Percentiles rank a stretch among this genome's conserved stretches.
These are phyloP conservation scores for Megalopta genalis DNA, from an alignment of 1,140 invertebrate species.

Conservation along the genomic window DNA sequence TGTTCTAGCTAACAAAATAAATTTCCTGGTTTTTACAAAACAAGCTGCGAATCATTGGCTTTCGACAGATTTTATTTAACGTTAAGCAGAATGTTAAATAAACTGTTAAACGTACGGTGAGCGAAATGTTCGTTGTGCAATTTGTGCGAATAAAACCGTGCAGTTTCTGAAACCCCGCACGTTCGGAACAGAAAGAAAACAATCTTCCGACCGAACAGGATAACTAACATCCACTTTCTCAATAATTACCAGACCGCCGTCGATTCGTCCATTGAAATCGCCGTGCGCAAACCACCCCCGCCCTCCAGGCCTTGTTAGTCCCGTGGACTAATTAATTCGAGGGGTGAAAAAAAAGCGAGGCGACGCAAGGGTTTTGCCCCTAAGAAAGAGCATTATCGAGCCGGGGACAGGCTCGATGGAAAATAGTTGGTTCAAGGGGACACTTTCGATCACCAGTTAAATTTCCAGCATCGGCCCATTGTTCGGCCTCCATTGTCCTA, in stretches of 20 bases:
- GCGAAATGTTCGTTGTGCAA: no score
- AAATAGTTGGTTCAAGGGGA: slow-evolving; percentile 59
- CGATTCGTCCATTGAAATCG: slow-evolving; percentile 7
- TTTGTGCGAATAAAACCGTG: no score
- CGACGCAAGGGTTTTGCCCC: slow-evolving; percentile 25
- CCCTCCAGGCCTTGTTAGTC: slow-evolving; percentile 35
- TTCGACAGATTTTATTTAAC: no score
- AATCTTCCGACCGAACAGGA: background rate
- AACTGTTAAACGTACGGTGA: no score
- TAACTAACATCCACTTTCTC: background rate
- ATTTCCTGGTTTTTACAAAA: no score
- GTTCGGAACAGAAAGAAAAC: background rate
- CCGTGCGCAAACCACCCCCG: background rate
- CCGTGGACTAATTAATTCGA: slow-evolving; percentile 56
- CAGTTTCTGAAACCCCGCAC: no score
- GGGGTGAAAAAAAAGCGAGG: slow-evolving; percentile 22
- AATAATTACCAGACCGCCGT: background rate
- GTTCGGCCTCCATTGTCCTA: slow-evolving; percentile 78
- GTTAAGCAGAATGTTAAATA: no score
- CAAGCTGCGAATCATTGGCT: no score
- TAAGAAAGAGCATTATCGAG: slow-evolving; percentile 38
- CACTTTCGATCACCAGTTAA: slow-evolving; percentile 73
- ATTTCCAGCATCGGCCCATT: slow-evolving; percentile 73
- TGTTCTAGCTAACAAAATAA: no score
- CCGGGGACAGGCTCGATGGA: slow-evolving; percentile 44